These are phyloP conservation scores for Gallinago paraguaiae DNA, from an alignment of 2,113 vertebrate genomes.

Conservation along the genomic window DNA sequence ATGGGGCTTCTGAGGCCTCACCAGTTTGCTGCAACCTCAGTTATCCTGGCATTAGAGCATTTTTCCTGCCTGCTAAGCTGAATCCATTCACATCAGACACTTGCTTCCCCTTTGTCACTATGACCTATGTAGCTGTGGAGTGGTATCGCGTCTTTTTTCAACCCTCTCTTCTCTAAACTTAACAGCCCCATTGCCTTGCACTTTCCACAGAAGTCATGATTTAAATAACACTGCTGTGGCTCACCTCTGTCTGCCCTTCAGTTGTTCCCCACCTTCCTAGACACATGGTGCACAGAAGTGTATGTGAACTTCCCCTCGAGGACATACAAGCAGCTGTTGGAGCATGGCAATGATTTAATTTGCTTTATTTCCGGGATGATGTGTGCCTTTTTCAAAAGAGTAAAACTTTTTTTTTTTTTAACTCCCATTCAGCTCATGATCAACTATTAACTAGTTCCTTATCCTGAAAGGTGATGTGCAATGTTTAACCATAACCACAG, in stretches of 20 bases:
- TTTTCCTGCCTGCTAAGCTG: neutral
- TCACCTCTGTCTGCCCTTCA: neutral
- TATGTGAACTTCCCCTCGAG: neutral
- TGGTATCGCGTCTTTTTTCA: neutral
- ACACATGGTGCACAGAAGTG: neutral
- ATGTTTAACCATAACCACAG: neutral
- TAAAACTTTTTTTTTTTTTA: neutral
- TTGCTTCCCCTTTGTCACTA: neutral
- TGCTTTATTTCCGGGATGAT: neutral
- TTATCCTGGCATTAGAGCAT: neutral
- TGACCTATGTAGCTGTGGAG: neutral
- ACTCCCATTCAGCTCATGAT: neutral
- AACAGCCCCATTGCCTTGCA: neutral
- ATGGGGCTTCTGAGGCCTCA: neutral
- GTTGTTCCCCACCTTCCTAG: neutral
- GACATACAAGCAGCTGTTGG: neutral
- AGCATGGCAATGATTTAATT: neutral
- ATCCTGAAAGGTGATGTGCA: neutral
- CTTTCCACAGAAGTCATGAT: neutral
- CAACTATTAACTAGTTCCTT: conserved; percentile 27
- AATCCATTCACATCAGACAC: neutral
- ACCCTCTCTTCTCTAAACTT: neutral
- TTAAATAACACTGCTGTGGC: neutral
- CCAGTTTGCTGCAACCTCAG: neutral
- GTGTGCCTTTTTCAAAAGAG: conserved; percentile 1